phyloP scores from a whole-genome alignment of 2,888 invertebrate species.

The Sepiola atlantica region DNA sequence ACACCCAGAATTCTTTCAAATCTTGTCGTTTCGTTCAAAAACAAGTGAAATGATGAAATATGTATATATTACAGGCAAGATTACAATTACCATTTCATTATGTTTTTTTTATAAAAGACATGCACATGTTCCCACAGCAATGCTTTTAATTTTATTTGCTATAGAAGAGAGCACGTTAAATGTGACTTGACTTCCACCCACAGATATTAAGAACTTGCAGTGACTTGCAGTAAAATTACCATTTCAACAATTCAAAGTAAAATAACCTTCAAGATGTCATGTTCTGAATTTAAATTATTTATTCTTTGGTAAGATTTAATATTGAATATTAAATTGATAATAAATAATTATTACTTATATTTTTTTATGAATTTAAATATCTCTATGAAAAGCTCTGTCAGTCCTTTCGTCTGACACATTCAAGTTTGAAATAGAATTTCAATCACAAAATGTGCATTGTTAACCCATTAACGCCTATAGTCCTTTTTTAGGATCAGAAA shows the following conservation, averaged over 20 bases:
- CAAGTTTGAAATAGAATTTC: no score
- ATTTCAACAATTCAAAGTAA: neutral
- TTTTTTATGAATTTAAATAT: no score
- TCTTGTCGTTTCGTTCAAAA: neutral
- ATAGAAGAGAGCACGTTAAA: neutral
- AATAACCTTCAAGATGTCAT: neutral
- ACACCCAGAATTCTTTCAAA: slow-evolving; percentile 32
- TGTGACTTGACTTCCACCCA: neutral
- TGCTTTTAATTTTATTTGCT: neutral
- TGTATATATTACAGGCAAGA: neutral
- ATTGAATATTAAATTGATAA: neutral
- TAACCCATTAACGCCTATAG: no score
- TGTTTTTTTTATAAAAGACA: neutral
- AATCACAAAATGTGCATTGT: no score
- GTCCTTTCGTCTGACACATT: no score
- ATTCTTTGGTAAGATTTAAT: neutral
- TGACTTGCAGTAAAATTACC: neutral
- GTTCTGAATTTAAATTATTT: neutral
- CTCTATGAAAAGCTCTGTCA: no score
- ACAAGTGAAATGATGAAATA: neutral
- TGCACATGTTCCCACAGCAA: slow-evolving; percentile 9
- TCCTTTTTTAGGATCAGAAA: no score
- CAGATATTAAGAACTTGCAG: neutral
- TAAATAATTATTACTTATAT: no score
- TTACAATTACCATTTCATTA: neutral